phyloP scores from a whole-genome alignment of 2,888 invertebrate genomes.

The Troilus luridus region DNA sequence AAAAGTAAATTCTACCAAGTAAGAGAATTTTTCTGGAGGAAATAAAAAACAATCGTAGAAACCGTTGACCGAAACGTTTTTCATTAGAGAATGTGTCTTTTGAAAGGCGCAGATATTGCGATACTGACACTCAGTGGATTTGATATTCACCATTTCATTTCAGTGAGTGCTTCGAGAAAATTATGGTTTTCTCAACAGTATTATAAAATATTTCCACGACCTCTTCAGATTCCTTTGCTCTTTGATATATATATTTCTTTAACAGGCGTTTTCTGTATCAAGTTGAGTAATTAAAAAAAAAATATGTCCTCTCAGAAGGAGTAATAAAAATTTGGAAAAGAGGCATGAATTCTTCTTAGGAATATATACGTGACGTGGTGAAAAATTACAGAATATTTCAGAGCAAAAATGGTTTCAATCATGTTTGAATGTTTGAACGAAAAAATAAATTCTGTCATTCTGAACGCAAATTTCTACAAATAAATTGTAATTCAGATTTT shows the following conservation, averaged over 20 bases:
- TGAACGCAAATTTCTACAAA: too few species aligned
- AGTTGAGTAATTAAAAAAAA: background rate
- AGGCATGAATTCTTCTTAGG: background rate
- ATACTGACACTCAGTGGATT: constrained; percentile 17
- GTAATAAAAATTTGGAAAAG: background rate
- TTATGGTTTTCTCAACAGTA: constrained; percentile 28
- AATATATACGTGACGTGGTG: background rate
- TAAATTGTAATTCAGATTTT: too few species aligned
- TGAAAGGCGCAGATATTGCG: constrained; percentile 15
- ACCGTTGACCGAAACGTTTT: background rate
- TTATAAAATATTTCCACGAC: constrained; percentile 36
- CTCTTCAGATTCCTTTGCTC: constrained; percentile 14
- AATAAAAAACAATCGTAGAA: constrained; percentile 6
- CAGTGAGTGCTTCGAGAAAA: constrained; percentile 47
- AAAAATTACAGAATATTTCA: too few species aligned
- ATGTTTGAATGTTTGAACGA: too few species aligned
- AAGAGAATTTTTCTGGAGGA: background rate
- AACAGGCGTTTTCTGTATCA: background rate
- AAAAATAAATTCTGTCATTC: too few species aligned
- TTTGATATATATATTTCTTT: background rate
- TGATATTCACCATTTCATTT: constrained; percentile 49
- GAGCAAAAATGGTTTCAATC: too few species aligned
- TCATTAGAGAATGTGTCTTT: constrained; percentile 40
- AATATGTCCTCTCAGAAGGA: background rate
- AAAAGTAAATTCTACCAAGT: background rate